Conservation (phyloP, 1,140 invertebrate genomes). For the Ectropis grisescens region DNA sequence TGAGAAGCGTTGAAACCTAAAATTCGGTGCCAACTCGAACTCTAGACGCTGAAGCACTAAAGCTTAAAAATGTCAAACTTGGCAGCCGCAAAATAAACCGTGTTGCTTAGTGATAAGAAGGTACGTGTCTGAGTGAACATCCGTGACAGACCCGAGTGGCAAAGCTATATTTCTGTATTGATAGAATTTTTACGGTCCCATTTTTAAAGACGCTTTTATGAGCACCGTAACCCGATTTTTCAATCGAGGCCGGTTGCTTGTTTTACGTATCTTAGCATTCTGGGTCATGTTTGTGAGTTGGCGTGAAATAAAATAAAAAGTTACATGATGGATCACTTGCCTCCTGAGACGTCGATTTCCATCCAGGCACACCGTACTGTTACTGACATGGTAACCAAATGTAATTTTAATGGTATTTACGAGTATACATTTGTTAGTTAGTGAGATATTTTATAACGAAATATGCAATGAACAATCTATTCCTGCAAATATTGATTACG, state of each 20-base stretch:
- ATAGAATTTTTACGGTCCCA: constrained; percentile 33
- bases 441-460: too few species aligned
- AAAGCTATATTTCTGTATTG: constrained; percentile 31
- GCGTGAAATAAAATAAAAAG: too few species aligned
- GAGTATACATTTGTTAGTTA: too few species aligned
- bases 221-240: constrained; percentile 27
- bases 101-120: constrained; percentile 7
- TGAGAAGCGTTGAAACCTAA: constrained; percentile 58
- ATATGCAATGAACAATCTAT: too few species aligned
- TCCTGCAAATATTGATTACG: too few species aligned
- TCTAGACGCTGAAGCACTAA: constrained; percentile 46
- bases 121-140: constrained; percentile 9
- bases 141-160: constrained; percentile 11
- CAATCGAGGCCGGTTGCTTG: constrained; percentile 7
- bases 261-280: too few species aligned
- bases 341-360: too few species aligned
- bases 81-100: constrained; percentile 10
- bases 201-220: constrained; percentile 25
- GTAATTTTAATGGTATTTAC: too few species aligned
- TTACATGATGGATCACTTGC: too few species aligned
- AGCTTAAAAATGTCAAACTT: constrained; percentile 1
- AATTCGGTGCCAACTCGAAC: constrained; percentile 62
- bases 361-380: too few species aligned
- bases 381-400: too few species aligned
- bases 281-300: too few species aligned